Conservation (phyloP, 2,113 vertebrate genomes). For the Addax nasomaculatus region DNA sequence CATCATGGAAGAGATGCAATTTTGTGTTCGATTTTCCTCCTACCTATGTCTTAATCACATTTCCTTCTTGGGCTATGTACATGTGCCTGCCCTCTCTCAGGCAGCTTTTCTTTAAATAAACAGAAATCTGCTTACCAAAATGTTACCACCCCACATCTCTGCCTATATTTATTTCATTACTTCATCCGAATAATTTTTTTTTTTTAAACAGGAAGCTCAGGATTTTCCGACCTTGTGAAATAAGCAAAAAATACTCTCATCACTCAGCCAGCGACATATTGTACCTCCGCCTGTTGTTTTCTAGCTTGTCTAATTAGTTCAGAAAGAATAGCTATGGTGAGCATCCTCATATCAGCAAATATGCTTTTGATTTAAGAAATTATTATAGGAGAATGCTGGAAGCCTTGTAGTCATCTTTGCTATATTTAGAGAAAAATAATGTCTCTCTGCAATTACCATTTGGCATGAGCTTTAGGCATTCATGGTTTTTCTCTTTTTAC, state of each 20-base stretch:
- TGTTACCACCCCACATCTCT: neutral
- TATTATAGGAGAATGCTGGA: constrained; percentile 48
- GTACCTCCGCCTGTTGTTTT: constrained; percentile 10
- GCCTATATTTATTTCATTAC: constrained; percentile 40
- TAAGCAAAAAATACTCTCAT: neutral
- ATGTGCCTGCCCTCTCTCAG: neutral
- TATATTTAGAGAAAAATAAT: constrained; percentile 48
- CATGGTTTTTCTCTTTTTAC: constrained; percentile 37
- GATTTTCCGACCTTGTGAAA: constrained; percentile 33
- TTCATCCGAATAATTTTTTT: constrained; percentile 1
- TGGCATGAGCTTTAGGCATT: constrained; percentile 41
- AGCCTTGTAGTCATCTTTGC: constrained; percentile 39
- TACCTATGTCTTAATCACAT: neutral
- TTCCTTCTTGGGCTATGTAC: neutral
- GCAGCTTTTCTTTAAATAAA: constrained; percentile 20
- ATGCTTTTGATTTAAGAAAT: constrained; percentile 68
- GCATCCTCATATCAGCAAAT: constrained; percentile 36
- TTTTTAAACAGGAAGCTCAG: neutral
- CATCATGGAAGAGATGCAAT: neutral
- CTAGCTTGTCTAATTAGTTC: constrained; percentile 56
- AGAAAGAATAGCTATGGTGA: constrained; percentile 22
- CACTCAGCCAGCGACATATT: neutral
- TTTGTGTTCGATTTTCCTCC: neutral
- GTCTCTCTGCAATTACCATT: constrained; percentile 54
- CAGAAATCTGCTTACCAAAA: neutral